These are phyloP conservation scores for Echinops telfairi DNA, from an alignment of 2,113 vertebrate genomes.

Conservation along the genomic window DNA sequence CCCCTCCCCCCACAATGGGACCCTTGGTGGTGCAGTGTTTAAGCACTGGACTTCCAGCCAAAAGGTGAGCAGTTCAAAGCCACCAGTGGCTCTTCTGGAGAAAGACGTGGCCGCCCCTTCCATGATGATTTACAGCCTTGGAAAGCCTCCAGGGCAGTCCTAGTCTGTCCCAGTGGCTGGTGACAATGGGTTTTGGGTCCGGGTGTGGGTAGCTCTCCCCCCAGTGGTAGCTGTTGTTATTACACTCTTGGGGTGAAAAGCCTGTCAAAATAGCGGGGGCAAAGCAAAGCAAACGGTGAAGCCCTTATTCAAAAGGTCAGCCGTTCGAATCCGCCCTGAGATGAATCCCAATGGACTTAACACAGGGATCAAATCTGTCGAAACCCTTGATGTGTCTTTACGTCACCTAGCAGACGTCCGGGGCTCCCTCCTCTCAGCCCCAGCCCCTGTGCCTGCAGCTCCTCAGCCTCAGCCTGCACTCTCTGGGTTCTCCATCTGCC, in stretches of 20 bases:
- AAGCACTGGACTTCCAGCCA: background rate
- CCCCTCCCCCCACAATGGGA: background rate
- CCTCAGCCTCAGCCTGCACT: background rate
- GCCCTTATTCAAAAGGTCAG: background rate
- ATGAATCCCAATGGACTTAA: too few relatives aligned
- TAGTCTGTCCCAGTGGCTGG: background rate
- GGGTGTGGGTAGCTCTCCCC: background rate
- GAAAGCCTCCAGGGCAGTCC: background rate
- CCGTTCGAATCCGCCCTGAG: background rate
- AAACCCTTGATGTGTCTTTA: background rate
- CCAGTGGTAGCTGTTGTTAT: background rate
- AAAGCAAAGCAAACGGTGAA: background rate
- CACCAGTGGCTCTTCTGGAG: background rate
- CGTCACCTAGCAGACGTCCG: background rate
- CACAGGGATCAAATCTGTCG: background rate
- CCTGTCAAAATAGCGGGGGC: too few relatives aligned
- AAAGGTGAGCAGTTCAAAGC: background rate
- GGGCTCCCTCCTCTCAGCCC: background rate
- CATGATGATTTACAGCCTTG: background rate
- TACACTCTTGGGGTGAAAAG: too few relatives aligned
- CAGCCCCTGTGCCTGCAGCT: background rate
- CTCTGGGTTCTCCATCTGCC: background rate
- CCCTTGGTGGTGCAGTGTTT: background rate
- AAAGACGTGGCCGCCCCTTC: too few relatives aligned
- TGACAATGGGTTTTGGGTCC: background rate